Percentiles rank a stretch among this genome's conserved stretches.
phyloP scores from a whole-genome alignment of 2,797 vertebrate genomes.

The Gadopsis bispinosus region DNA sequence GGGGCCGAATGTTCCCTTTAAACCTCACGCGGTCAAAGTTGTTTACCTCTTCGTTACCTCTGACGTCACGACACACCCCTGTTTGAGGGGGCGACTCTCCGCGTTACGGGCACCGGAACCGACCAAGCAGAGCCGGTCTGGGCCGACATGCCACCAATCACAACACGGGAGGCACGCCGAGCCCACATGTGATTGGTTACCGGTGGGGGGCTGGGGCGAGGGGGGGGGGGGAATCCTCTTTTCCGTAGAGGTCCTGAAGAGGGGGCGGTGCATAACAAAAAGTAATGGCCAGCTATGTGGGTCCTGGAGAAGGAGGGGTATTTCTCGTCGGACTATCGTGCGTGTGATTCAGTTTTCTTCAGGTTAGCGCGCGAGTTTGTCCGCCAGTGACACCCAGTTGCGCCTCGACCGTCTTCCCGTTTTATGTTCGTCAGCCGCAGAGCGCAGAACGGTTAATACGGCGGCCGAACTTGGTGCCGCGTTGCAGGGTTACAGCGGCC shows the following conservation, averaged over 20 bases:
- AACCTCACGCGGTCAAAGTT: conserved; percentile 89
- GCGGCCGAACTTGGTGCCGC: conserved; percentile 71
- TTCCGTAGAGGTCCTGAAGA: conserved; percentile 72
- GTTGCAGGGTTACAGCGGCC: conserved; percentile 76
- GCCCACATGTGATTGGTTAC: conserved; percentile 73
- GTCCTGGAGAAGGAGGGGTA: conserved; percentile 78
- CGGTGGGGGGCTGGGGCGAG: conserved; percentile 67
- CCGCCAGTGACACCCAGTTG: background rate
- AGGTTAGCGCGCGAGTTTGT: conserved; percentile 15
- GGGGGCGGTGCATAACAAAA: conserved; percentile 85
- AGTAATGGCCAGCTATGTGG: conserved; percentile 86
- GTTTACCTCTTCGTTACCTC: conserved; percentile 88
- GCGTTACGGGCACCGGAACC: conserved; percentile 64
- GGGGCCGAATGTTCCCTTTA: conserved; percentile 59
- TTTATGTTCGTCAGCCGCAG: conserved; percentile 2
- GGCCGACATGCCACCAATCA: conserved; percentile 69
- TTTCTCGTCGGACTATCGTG: conserved; percentile 71
- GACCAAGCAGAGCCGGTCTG: conserved; percentile 66
- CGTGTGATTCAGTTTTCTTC: conserved; percentile 59
- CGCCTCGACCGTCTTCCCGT: background rate
- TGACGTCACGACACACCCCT: conserved; percentile 91
- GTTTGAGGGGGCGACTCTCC: conserved; percentile 73
- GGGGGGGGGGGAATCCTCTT: conserved; percentile 80
- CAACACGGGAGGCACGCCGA: conserved; percentile 43
- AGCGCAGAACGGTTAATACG: conserved; percentile 41